Percentiles rank a stretch among this genome's conserved stretches.
Evolutionary conservation across 2,113 vertebrate species (phyloP).

Genomic region (Argyrosomus japonicus): DNA sequence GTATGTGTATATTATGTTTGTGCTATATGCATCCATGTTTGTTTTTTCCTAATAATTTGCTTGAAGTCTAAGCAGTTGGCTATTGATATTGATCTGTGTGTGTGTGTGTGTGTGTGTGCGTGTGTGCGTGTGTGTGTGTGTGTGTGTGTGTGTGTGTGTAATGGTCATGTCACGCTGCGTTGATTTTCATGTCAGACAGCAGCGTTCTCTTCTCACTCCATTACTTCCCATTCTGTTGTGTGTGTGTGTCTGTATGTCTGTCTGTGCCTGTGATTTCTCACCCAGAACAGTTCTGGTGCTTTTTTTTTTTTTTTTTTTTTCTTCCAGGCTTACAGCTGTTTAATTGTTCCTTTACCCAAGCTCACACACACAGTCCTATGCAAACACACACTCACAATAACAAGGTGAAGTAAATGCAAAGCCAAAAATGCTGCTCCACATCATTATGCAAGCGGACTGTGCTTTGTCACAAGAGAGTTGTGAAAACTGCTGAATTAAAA

Average conservation of each 20-base stretch:
- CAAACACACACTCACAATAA: conserved; percentile 13
- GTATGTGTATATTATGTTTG: not conserved
- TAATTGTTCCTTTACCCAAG: conserved; percentile 61
- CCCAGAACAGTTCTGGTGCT: conserved; percentile 51
- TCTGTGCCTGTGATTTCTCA: conserved; percentile 45
- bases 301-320: conserved; percentile 21
- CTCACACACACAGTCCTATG: conserved; percentile 10
- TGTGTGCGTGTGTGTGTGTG: conserved; percentile 7
- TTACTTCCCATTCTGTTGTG: conserved; percentile 72
- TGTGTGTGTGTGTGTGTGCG: conserved; percentile 9
- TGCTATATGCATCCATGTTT: conserved; percentile 3
- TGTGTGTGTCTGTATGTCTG: conserved; percentile 32
- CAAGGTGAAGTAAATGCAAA: conserved; percentile 57
- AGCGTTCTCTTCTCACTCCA: conserved; percentile 74
- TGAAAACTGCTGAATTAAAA: conserved; percentile 50
- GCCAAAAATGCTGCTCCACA: conserved; percentile 41
- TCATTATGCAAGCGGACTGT: conserved; percentile 54
- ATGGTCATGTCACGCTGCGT: conserved; percentile 72
- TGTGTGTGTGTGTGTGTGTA: conserved; percentile 43
- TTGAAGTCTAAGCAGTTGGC: conserved; percentile 41
- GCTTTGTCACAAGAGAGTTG: conserved; percentile 34
- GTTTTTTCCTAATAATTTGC: conserved; percentile 47
- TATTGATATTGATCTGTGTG: conserved; percentile 72
- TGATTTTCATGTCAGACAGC: conserved; percentile 79
- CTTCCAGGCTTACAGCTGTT: conserved; percentile 66